Percentiles rank a stretch among this genome's conserved stretches.
These are phyloP conservation scores for Eilema griseolum DNA, from an alignment of 2,888 invertebrate species.

Conservation along the genomic window DNA sequence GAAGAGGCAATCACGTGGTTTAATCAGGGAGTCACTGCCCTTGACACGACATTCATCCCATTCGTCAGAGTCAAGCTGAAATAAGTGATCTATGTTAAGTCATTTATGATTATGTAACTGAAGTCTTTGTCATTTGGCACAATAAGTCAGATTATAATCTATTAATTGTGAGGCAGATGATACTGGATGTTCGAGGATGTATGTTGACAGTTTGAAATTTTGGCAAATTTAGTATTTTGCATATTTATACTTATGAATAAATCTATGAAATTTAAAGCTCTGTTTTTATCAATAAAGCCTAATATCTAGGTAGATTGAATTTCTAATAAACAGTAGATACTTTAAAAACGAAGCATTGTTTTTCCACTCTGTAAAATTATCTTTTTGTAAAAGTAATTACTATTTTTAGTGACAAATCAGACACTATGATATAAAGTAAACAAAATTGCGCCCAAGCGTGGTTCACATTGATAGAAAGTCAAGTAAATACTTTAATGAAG, in stretches of 20 bases:
- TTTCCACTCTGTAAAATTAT: no score
- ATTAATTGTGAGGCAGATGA: not conserved
- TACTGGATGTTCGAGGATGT: not conserved
- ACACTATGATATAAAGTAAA: not conserved
- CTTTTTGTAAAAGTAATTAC: no score
- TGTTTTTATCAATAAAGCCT: not conserved
- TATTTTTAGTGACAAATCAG: no score
- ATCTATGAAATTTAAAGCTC: not conserved
- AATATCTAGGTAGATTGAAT: not conserved
- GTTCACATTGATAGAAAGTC: no score
- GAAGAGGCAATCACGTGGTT: constrained; percentile 94
- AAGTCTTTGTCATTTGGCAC: no score
- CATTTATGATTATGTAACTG: not conserved
- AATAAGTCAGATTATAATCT: no score
- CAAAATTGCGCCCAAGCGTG: no score
- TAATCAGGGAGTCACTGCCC: constrained; percentile 89
- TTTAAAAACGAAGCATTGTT: no score
- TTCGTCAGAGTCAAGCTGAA: constrained; percentile 94
- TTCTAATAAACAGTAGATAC: not conserved
- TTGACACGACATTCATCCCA: constrained; percentile 90
- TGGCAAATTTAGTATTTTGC: not conserved
- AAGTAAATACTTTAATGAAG: not conserved
- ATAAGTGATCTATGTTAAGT: constrained; percentile 50
- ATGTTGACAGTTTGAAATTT: not conserved
- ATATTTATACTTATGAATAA: no score